Percentiles rank a stretch among this genome's conserved stretches.
phyloP scores from a whole-genome alignment of 2,888 invertebrate species.

The Drosophila multiciliata region DNA sequence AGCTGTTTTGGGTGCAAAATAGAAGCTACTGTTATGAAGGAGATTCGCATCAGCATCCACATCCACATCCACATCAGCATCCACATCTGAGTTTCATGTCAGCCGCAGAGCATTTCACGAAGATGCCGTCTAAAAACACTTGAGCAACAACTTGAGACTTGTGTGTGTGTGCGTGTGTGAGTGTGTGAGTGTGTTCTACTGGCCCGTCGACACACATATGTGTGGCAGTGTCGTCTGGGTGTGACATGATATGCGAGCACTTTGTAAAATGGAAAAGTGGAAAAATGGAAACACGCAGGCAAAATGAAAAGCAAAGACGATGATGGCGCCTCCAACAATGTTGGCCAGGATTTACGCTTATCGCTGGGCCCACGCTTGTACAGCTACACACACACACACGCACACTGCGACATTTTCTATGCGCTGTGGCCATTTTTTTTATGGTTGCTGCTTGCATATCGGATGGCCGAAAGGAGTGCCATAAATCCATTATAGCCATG shows the following conservation, averaged over 20 bases:
- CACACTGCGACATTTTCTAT: constrained; percentile 70
- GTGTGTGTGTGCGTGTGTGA: constrained; percentile 17
- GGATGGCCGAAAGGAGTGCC: constrained; percentile 73
- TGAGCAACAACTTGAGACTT: constrained; percentile 68
- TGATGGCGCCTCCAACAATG: constrained; percentile 58
- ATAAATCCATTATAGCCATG: constrained; percentile 83
- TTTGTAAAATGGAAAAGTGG: constrained; percentile 77
- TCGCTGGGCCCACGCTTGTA: constrained; percentile 45
- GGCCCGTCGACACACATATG: constrained; percentile 72
- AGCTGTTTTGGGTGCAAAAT: constrained; percentile 5
- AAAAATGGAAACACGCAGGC: constrained; percentile 55
- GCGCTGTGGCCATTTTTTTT: constrained; percentile 48
- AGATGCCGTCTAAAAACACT: constrained; percentile 67
- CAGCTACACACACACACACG: constrained; percentile 8
- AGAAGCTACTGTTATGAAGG: constrained; percentile 49
- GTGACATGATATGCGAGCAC: constrained; percentile 83
- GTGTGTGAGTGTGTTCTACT: constrained; percentile 46
- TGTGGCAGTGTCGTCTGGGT: constrained; percentile 70
- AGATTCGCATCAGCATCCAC: constrained; percentile 34
- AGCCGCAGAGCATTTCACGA: constrained; percentile 39
- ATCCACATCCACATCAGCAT: constrained; percentile 11
- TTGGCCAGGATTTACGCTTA: constrained; percentile 76
- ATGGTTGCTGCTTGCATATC: constrained; percentile 61
- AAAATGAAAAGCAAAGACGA: constrained; percentile 57
- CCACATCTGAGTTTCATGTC: constrained; percentile 35